Evolutionary conservation across 2,797 vertebrate species (phyloP), one percentile per base, ranked within the genome.

Genomic region (Nothura maculosa): DNA sequence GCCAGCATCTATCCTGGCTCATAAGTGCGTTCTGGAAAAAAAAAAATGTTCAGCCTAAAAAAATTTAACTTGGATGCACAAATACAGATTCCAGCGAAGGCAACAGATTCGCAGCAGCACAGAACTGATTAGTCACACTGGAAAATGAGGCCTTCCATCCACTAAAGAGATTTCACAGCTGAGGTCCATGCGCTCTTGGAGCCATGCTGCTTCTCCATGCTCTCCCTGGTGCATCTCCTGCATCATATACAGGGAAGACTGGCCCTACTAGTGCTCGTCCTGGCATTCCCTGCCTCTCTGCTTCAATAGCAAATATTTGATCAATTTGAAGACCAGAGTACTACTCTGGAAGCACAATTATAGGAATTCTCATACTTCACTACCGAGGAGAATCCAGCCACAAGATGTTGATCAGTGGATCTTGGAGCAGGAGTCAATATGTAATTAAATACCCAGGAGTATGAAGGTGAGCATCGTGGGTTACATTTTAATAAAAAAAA

Each of bases 51-150:
- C 50, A 67, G 67, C 32, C 61, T 82, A 52, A 95, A 90, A 90
- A 90, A 85, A 54, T 67, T 85, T 77, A 76, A 43, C 47, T 89
- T 52, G 34, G 70, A 81, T 86, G 57, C 72, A 57, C 34, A 93
- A 92, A 84, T 19, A 88, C 60, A 60, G 40, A 74, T 90, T 88
- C 47, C 36, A 3, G 0, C 85, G 75, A 86, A 93, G 72, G 61
- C 30, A 87, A 68, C 40, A 78, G 80, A 84, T 83, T 93, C 88
- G 13, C 85, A 83, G 50, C 7, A 0, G 63, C 74, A 70, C 52
- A 77, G 92, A 96, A 84, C 47, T 93, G 36, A 87, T 94, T 92
- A 88, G 77, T 90, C 83, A 81, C 52, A 82, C 52, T 92, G 48
- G 63, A 87, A 95, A 95, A 90, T 54, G 61, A 81, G 67, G 70